These are phyloP conservation scores for Hyperoplus lanceolatus DNA, from an alignment of 2,797 vertebrate genomes.

Conservation along the genomic window DNA sequence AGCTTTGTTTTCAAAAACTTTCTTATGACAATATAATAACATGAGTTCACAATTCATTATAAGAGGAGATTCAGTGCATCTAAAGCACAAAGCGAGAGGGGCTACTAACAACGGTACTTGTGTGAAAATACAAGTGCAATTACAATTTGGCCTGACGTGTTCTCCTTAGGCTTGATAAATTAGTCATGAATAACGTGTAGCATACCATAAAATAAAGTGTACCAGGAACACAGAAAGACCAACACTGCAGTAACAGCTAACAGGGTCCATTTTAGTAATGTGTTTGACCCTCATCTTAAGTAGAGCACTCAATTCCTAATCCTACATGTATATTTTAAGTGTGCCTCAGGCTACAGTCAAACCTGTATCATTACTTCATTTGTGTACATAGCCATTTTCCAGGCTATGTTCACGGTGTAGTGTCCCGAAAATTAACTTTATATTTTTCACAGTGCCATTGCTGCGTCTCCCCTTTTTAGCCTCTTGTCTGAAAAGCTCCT, in stretches of 20 bases:
- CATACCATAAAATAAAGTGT: constrained; percentile 17
- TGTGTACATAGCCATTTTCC: too few relatives aligned
- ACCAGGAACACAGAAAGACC: neutral
- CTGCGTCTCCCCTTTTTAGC: too few relatives aligned
- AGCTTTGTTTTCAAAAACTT: constrained; percentile 66
- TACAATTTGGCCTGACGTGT: constrained; percentile 14
- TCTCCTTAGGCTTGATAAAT: neutral
- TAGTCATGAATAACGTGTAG: constrained; percentile 9
- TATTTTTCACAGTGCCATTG: too few relatives aligned
- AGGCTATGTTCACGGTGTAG: too few relatives aligned
- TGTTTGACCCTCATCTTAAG: neutral
- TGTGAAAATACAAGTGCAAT: constrained; percentile 39
- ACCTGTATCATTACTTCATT: neutral
- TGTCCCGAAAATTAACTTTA: too few relatives aligned
- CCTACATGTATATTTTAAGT: neutral
- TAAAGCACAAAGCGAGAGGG: constrained; percentile 1
- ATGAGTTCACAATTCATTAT: constrained; percentile 57
- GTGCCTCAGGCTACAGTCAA: neutral
- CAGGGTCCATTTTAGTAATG: neutral
- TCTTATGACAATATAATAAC: constrained; percentile 46
- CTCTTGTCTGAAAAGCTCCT: too few relatives aligned
- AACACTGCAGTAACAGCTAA: neutral
- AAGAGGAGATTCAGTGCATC: constrained; percentile 5
- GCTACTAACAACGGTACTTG: constrained; percentile 43
- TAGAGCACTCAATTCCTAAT: neutral